Percentiles rank a stretch among this genome's conserved stretches.
Conservation (phyloP, 23 tunicate genomes). For the Clavelina lepadiformis region DNA sequence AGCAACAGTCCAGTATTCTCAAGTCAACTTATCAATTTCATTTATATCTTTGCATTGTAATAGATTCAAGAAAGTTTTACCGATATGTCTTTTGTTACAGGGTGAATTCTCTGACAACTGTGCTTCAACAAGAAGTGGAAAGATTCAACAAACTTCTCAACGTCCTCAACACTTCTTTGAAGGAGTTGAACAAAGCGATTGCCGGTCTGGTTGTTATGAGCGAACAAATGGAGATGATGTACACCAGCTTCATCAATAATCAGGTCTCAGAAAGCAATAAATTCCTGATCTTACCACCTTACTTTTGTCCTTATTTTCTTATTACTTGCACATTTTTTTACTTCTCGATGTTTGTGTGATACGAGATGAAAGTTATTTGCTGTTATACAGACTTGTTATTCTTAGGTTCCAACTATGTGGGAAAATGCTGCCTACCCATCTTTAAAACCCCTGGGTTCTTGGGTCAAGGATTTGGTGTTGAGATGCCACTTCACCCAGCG, state of each 20-base stretch:
- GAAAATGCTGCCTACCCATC: constrained; percentile 91
- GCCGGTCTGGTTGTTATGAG: constrained; percentile 99
- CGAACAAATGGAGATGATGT: constrained; percentile 97
- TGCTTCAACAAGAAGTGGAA: constrained; percentile 97
- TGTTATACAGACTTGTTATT: too few species aligned
- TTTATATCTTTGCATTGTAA: too few species aligned
- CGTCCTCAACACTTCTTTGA: constrained; percentile 74
- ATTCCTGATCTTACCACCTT: too few species aligned
- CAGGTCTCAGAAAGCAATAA: too few species aligned
- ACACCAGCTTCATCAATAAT: constrained; percentile 88
- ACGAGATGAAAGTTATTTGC: too few species aligned
- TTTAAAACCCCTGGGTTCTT: constrained; percentile 82
- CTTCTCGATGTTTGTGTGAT: too few species aligned
- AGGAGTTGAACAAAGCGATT: constrained; percentile 90
- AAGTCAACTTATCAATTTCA: too few species aligned
- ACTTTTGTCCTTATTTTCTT: too few species aligned
- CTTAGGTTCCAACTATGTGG: constrained; percentile 84
- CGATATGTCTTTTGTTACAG: constrained; percentile 14
- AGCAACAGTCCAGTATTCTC: too few species aligned
- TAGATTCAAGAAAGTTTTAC: too few species aligned
- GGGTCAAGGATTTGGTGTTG: constrained; percentile 89
- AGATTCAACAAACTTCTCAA: constrained; percentile 81
- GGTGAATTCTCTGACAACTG: constrained; percentile 87
- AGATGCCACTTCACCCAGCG: constrained; percentile 79
- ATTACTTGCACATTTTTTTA: too few species aligned